phyloP scores from a whole-genome alignment of 2,113 vertebrate genomes.

The Poeciliopsis occidentalis region DNA sequence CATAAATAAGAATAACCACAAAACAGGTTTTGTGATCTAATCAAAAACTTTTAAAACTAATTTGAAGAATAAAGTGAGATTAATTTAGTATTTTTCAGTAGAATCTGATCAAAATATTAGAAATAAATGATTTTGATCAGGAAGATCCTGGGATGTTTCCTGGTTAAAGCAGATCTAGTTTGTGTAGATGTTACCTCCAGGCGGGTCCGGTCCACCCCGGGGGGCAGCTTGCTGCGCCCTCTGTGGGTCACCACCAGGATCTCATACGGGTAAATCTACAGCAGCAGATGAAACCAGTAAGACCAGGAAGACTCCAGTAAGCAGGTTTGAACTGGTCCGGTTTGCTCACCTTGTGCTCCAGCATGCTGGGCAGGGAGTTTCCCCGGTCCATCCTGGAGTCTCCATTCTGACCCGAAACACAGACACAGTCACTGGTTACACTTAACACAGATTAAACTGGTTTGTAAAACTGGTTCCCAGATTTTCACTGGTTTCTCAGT shows the following conservation, averaged over 20 bases:
- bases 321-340: background rate
- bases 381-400: slow-evolving; percentile 91
- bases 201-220: slow-evolving; percentile 87
- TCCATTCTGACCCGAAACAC: slow-evolving; percentile 81
- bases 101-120: no score
- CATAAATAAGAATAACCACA: no score
- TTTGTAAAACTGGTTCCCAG: no score
- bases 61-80: no score
- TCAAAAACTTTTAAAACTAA: no score
- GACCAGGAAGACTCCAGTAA: background rate
- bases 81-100: no score
- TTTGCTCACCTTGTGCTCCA: slow-evolving; percentile 82
- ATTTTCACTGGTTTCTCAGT: no score
- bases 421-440: background rate
- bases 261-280: slow-evolving; percentile 83
- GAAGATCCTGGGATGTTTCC: no score
- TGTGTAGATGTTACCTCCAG: slow-evolving; percentile 73
- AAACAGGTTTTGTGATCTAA: no score
- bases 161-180: no score
- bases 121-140: no score
- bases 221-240: slow-evolving; percentile 85
- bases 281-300: background rate
- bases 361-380: slow-evolving; percentile 89
- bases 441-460: no score
- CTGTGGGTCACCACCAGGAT: slow-evolving; percentile 87